phyloP scores from a whole-genome alignment of 2,113 vertebrate species.

The Microcebus lehilahytsara region DNA sequence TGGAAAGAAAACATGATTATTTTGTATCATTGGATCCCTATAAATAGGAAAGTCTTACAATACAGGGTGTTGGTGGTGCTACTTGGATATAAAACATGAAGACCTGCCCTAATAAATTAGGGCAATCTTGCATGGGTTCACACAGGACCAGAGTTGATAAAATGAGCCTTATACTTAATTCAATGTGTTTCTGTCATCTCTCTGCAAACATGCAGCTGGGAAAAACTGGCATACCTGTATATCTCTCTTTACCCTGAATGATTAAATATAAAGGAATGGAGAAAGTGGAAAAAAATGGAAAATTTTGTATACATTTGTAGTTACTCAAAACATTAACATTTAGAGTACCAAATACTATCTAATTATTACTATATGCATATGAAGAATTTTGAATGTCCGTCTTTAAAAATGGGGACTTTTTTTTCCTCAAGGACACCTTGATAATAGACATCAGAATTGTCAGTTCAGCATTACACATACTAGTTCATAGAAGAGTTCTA shows the following conservation, averaged over 20 bases:
- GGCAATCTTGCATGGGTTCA: not conserved
- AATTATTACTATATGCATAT: not conserved
- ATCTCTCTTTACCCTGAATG: not conserved
- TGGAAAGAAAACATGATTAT: not conserved
- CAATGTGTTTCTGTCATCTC: not conserved
- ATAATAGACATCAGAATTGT: constrained; percentile 13
- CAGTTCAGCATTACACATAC: not conserved
- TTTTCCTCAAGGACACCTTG: not conserved
- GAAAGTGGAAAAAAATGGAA: not conserved
- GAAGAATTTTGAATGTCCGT: not conserved
- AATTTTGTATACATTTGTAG: not conserved
- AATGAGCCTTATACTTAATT: not conserved
- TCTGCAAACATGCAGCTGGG: not conserved
- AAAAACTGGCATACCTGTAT: not conserved
- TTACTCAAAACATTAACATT: not conserved
- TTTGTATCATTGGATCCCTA: not conserved
- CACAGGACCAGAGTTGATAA: not conserved
- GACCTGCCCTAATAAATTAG: not conserved
- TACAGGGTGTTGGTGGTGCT: not conserved
- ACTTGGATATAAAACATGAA: not conserved
- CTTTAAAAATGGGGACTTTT: not conserved
- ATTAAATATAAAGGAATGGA: not conserved
- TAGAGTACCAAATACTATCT: not conserved
- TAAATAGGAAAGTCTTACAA: not conserved
- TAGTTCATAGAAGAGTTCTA: not conserved